phyloP scores from a whole-genome alignment of 1,140 invertebrate species.

The Drosophila murphyi region DNA sequence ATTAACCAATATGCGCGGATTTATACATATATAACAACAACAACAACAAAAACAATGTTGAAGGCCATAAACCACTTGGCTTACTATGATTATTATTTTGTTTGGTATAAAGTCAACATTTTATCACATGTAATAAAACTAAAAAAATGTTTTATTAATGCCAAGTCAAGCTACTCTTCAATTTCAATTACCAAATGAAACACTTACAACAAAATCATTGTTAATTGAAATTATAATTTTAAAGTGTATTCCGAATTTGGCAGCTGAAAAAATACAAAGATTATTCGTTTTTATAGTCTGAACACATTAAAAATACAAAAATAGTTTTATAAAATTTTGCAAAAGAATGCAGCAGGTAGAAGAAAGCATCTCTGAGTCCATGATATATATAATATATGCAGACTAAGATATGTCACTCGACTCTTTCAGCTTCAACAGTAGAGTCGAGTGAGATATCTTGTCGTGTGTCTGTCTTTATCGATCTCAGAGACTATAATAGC shows the following conservation, averaged over 20 bases:
- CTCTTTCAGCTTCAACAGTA: too few relatives aligned
- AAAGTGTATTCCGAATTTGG: background rate
- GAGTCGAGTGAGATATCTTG: too few relatives aligned
- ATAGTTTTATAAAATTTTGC: too few relatives aligned
- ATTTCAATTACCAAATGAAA: background rate
- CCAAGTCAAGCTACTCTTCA: background rate
- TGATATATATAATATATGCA: too few relatives aligned
- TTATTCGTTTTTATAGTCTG: too few relatives aligned
- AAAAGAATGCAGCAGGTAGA: too few relatives aligned
- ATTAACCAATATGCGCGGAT: slow-evolving; percentile 44
- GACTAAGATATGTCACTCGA: too few relatives aligned
- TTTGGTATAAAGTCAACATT: background rate
- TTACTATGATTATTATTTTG: background rate
- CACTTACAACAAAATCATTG: background rate
- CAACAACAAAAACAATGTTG: slow-evolving; percentile 9
- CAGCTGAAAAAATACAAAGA: too few relatives aligned
- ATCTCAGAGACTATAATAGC: too few relatives aligned
- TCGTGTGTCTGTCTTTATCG: too few relatives aligned
- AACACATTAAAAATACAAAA: too few relatives aligned
- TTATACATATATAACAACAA: slow-evolving; percentile 6
- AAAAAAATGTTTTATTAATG: background rate
- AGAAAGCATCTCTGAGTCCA: too few relatives aligned
- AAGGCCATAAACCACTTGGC: slow-evolving; percentile 19
- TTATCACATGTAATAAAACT: background rate
- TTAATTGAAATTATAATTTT: background rate